Evolutionary conservation across 2,113 vertebrate species (phyloP).

Genomic region (Podarcis raffonei): DNA sequence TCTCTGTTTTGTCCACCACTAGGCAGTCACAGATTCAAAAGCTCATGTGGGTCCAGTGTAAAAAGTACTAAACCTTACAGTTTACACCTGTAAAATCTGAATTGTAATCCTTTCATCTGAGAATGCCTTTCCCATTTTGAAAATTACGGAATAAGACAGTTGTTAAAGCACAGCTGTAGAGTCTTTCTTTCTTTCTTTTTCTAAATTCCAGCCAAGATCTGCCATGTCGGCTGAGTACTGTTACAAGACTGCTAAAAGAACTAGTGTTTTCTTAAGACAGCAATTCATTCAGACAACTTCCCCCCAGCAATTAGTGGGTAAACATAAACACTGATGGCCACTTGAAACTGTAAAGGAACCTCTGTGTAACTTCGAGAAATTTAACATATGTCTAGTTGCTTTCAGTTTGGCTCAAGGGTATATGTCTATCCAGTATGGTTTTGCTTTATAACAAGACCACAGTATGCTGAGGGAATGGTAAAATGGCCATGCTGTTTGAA

Average conservation of each 20-base stretch:
- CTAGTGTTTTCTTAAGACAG: constrained; percentile 52
- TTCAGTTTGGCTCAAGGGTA: background rate
- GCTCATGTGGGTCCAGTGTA: constrained; percentile 70
- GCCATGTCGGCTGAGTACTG: constrained; percentile 35
- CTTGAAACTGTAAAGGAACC: constrained; percentile 17
- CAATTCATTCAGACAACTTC: constrained; percentile 28
- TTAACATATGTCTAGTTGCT: constrained; percentile 4
- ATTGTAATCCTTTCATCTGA: constrained; percentile 44
- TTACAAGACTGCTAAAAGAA: constrained; percentile 25
- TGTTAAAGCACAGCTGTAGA: background rate
- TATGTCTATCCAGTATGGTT: background rate
- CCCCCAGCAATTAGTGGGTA: constrained; percentile 13
- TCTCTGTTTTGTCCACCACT: constrained; percentile 40
- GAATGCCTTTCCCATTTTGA: constrained; percentile 38
- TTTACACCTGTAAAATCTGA: constrained; percentile 64
- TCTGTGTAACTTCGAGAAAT: constrained; percentile 26
- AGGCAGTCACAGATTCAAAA: constrained; percentile 38
- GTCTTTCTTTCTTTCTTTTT: constrained; percentile 2
- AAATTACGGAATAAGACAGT: background rate
- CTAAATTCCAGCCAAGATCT: constrained; percentile 54
- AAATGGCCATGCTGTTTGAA: background rate
- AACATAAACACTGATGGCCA: constrained; percentile 3
- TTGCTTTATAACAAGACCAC: background rate
- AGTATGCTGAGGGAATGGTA: background rate
- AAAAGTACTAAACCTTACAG: constrained; percentile 32